A percentile compares a stretch with the other conserved stretches of the same genome.
Evolutionary conservation across 1,140 invertebrate species (phyloP).

Genomic region (Cryptotermes secundus): DNA sequence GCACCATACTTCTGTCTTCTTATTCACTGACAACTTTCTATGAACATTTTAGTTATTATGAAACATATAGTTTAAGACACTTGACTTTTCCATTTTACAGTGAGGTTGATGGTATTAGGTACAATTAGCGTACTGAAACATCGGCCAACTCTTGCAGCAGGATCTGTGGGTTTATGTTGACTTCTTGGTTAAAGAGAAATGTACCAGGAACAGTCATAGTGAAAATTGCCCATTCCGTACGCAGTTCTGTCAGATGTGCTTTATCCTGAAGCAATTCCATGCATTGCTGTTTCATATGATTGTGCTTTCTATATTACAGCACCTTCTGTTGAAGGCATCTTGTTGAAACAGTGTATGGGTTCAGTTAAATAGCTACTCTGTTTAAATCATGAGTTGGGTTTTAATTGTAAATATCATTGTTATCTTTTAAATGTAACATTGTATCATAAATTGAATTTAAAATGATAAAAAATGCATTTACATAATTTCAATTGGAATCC

Average conservation of each 20-base stretch:
- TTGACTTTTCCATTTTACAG: not conserved
- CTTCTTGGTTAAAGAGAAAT: not conserved
- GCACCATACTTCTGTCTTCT: not conserved
- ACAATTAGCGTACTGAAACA: not conserved
- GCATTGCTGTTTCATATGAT: not conserved
- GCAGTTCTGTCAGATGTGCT: not conserved
- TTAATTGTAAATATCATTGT: constrained; percentile 28
- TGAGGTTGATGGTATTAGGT: not conserved
- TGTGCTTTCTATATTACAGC: not conserved
- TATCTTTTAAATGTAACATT: constrained; percentile 31
- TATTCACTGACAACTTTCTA: not conserved
- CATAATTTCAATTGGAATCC: not conserved
- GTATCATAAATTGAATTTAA: constrained; percentile 26
- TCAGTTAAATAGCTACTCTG: too few species aligned
- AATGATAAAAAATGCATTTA: not conserved
- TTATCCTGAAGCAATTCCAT: too few species aligned
- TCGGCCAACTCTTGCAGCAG: not conserved
- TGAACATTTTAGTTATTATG: too few species aligned
- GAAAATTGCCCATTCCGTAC: not conserved
- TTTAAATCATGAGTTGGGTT: constrained; percentile 22
- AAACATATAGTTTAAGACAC: not conserved
- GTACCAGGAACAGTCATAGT: not conserved
- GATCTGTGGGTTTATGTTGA: not conserved
- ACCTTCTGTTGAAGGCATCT: not conserved
- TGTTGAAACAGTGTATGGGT: too few species aligned